Conservation (phyloP, 2,888 invertebrate genomes). For the Dastarcus helophoroides region DNA sequence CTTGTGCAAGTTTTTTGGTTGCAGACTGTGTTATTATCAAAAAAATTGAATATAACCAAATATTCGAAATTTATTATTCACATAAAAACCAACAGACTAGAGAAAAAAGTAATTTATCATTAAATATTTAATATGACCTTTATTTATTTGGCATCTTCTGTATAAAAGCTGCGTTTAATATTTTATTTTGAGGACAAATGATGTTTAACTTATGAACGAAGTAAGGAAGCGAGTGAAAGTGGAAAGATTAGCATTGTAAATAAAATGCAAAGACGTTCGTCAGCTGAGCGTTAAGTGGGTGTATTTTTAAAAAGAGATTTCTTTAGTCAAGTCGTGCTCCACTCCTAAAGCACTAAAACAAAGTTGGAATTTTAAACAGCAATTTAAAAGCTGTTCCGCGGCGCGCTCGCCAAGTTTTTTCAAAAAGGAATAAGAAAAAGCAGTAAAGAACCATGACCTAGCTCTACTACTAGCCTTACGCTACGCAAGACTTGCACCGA, state of each 20-base stretch:
- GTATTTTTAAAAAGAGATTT: constrained; percentile 31
- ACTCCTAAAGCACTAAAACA: constrained; percentile 32
- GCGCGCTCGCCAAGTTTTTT: constrained; percentile 31
- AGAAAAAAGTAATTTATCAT: no score
- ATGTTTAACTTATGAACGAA: no score
- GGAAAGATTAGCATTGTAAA: constrained; percentile 32
- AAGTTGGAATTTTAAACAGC: constrained; percentile 39
- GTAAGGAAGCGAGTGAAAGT: constrained; percentile 23
- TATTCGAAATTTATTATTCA: no score
- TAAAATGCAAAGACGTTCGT: constrained; percentile 22
- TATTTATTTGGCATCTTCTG: no score
- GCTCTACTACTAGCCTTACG: constrained; percentile 31
- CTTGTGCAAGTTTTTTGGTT: no score
- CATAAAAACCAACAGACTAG: no score
- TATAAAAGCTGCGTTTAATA: no score
- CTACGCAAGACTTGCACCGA: constrained; percentile 27
- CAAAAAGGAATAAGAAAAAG: constrained; percentile 30
- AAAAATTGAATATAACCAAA: no score
- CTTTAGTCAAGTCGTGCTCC: constrained; percentile 25
- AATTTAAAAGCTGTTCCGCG: constrained; percentile 35
- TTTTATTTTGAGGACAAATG: no score
- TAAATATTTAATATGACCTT: no score
- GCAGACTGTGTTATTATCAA: no score
- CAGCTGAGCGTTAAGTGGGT: constrained; percentile 29
- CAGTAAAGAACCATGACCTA: constrained; percentile 38